Conservation (phyloP, 2,888 invertebrate genomes). For the Digitonthophagus gazella region DNA sequence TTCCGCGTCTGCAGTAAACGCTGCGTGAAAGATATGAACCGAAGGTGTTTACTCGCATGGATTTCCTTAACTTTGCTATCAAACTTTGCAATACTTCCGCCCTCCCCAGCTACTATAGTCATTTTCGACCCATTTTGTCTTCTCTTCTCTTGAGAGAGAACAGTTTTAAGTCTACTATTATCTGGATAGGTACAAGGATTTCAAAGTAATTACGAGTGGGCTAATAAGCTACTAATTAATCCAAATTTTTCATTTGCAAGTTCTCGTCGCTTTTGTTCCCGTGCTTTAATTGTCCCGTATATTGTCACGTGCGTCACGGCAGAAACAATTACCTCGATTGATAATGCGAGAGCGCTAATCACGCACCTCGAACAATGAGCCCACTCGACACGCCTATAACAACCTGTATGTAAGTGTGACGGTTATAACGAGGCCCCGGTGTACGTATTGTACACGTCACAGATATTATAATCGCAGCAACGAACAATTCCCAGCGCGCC, state of each 20-base stretch:
- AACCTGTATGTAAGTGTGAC: background rate
- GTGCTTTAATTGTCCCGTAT: background rate
- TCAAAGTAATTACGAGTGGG: too few relatives aligned
- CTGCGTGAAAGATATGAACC: constrained; percentile 50
- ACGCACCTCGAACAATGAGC: background rate
- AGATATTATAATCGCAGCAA: constrained; percentile 5
- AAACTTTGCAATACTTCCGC: constrained; percentile 45
- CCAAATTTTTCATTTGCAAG: background rate
- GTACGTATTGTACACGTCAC: background rate
- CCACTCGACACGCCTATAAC: constrained; percentile 6
- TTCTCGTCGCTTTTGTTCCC: background rate
- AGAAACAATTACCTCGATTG: constrained; percentile 14
- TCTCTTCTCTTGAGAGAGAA: too few relatives aligned
- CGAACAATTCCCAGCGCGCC: constrained; percentile 2
- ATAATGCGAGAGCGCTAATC: constrained; percentile 10
- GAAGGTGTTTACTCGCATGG: constrained; percentile 48
- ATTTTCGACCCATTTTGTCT: too few relatives aligned
- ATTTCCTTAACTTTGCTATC: constrained; percentile 47
- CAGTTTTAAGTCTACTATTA: too few relatives aligned
- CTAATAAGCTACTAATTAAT: too few relatives aligned
- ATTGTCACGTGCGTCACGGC: background rate
- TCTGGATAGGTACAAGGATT: too few relatives aligned
- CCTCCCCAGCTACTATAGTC: background rate
- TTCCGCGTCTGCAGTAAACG: constrained; percentile 40
- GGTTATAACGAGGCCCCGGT: constrained; percentile 3